Base-by-base conservation (phyloP, 2,888 invertebrate species). In the Archips xylosteana region DNA sequence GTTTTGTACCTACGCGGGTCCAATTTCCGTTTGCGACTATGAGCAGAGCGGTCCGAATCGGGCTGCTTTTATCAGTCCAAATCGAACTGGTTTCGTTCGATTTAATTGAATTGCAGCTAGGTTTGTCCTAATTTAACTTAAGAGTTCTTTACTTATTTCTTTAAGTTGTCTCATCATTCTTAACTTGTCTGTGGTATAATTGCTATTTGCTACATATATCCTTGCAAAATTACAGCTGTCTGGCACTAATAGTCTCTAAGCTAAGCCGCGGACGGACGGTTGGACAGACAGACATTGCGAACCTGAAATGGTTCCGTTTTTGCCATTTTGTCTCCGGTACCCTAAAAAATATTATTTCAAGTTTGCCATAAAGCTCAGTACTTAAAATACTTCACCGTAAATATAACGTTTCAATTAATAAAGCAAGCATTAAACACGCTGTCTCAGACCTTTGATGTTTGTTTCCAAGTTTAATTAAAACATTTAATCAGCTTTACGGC, bases 401-500 rank as follows among this genome's bases (percentile, higher is more conserved):
- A 49, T 13, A 34, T 12, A 10, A 12, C 47, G 63, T 63, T 63
- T 45, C 42, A 47, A 13, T 49, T 49, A 42, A 32, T 47, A 63
- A 63, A 47, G 63, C 32, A 42, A 45, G 45, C n/a, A 62, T 45
- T 45, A 15, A 23, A 42, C 34, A 39, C 39, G 42, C 34, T 49
- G 49, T 34, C 47, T 15, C 51, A 65, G 34, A 10, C 49, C 36
- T 65, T 65, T 65, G 36, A 65, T n/a, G 32, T 62, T 62, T 45
- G 62, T 42, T 23, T 32, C 12, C 49, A 36, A 15, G 4, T 65
- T 65, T 65, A 51, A 65, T 65, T 49, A 49, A 65, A 65, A 65
- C 65, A 49, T 63, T 32, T 45, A 63, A 63, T 63, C 47, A 63
- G 47, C 34, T 47, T 45, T 32, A 47, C 62, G 15, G 47, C 63